These are phyloP conservation scores for Acanthurus leucopareius DNA, from an alignment of 2,797 vertebrate genomes.

Conservation along the genomic window DNA sequence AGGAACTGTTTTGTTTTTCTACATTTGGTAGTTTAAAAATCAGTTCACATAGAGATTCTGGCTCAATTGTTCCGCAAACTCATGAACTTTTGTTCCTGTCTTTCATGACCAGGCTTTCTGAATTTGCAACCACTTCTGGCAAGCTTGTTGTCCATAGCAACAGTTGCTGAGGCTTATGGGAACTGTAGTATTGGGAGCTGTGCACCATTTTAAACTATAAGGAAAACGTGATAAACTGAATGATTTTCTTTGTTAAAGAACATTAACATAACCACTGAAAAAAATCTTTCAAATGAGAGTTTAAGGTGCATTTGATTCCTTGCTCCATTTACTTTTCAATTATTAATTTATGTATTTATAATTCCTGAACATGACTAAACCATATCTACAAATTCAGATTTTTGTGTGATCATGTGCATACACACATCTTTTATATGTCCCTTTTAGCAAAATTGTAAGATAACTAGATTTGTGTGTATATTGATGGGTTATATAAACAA, in stretches of 20 bases:
- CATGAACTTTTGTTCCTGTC: constrained; percentile 37
- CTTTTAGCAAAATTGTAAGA: no score
- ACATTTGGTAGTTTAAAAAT: constrained; percentile 36
- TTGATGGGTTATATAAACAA: no score
- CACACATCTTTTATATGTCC: neutral
- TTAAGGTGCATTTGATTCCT: neutral
- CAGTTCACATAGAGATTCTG: constrained; percentile 28
- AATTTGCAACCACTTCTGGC: neutral
- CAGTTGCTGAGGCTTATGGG: constrained; percentile 47
- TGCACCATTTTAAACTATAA: neutral
- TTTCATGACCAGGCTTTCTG: constrained; percentile 4
- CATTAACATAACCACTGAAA: no score
- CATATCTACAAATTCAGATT: neutral
- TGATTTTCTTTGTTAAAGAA: no score
- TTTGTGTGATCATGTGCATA: neutral
- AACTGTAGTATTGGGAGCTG: constrained; percentile 27
- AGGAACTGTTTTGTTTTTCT: constrained; percentile 24
- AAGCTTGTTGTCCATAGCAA: constrained; percentile 27
- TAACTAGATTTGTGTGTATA: no score
- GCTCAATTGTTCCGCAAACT: constrained; percentile 4
- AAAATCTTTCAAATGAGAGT: no score
- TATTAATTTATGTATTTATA: neutral
- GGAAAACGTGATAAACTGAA: no score
- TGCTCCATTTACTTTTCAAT: neutral
- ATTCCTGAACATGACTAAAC: neutral